These are phyloP conservation scores for Gymnopithys bicolor DNA, from an alignment of 2,797 vertebrate species.

Conservation along the genomic window DNA sequence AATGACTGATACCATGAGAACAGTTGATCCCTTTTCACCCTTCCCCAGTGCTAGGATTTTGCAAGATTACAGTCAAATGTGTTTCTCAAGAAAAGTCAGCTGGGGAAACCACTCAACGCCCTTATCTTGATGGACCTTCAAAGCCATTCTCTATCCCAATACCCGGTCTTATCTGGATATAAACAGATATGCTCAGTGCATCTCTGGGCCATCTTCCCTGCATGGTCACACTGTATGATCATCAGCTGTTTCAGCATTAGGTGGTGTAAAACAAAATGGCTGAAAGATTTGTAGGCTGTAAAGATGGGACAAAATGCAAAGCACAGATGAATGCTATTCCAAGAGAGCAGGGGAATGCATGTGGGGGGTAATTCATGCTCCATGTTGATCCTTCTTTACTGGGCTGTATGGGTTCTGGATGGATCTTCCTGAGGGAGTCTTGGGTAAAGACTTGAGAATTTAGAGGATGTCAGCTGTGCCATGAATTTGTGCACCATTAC, in stretches of 20 bases:
- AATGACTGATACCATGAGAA: slow-evolving; percentile 3
- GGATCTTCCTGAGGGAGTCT: background rate
- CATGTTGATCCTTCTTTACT: background rate
- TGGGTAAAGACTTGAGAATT: background rate
- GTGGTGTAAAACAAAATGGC: background rate
- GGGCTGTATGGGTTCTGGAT: background rate
- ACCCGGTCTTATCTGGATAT: slow-evolving; percentile 1
- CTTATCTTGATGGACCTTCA: slow-evolving; percentile 30
- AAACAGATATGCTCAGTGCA: background rate
- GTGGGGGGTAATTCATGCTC: fast-evolving
- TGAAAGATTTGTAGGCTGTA: background rate
- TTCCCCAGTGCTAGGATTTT: background rate
- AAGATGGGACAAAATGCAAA: background rate
- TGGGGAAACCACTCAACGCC: background rate
- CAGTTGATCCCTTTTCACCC: slow-evolving; percentile 32
- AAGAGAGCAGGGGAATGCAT: background rate
- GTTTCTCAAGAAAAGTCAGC: slow-evolving; percentile 24
- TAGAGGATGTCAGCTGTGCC: background rate
- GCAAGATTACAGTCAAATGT: background rate
- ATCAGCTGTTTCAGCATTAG: background rate
- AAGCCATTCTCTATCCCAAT: background rate
- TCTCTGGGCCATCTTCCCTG: background rate
- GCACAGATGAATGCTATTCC: background rate
- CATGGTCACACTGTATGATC: background rate
- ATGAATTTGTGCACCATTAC: fast-evolving